Conservation (phyloP, 2,888 invertebrate genomes). For the Papilio gigon region DNA sequence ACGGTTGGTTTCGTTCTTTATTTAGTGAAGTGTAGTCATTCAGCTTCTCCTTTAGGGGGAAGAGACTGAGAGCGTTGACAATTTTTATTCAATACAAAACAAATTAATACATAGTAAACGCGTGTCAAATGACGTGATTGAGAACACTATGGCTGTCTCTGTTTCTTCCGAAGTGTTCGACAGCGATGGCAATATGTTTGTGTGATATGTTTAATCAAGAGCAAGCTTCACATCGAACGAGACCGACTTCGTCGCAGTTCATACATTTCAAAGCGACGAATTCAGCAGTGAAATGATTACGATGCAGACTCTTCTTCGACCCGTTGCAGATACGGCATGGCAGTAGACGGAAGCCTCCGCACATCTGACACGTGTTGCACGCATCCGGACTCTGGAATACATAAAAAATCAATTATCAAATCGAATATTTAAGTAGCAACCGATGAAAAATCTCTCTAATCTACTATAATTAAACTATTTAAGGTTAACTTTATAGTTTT, state of each 20-base stretch:
- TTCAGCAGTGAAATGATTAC: constrained; percentile 97
- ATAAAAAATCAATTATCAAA: neutral
- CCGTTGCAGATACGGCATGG: constrained; percentile 97
- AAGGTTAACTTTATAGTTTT: neutral
- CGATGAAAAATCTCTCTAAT: no score
- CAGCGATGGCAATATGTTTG: neutral
- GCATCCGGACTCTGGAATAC: constrained; percentile 88
- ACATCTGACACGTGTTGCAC: constrained; percentile 91
- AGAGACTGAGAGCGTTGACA: neutral
- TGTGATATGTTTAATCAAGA: constrained; percentile 59
- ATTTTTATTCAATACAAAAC: neutral
- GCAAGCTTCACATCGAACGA: constrained; percentile 94
- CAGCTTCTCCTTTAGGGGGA: neutral
- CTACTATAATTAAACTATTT: no score
- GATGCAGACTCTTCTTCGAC: constrained; percentile 96
- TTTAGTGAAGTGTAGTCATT: no score
- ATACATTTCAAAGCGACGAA: constrained; percentile 96
- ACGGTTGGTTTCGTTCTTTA: no score
- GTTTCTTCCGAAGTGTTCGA: neutral
- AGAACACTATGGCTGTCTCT: neutral
- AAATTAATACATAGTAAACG: neutral
- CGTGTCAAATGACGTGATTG: neutral
- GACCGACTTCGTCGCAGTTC: constrained; percentile 97
- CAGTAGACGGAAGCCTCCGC: constrained; percentile 95
- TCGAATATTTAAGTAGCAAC: no score